Percentiles rank a stretch among this genome's conserved stretches.
phyloP scores from a whole-genome alignment of 2,797 vertebrate species.

The Syndactyla subalaris region DNA sequence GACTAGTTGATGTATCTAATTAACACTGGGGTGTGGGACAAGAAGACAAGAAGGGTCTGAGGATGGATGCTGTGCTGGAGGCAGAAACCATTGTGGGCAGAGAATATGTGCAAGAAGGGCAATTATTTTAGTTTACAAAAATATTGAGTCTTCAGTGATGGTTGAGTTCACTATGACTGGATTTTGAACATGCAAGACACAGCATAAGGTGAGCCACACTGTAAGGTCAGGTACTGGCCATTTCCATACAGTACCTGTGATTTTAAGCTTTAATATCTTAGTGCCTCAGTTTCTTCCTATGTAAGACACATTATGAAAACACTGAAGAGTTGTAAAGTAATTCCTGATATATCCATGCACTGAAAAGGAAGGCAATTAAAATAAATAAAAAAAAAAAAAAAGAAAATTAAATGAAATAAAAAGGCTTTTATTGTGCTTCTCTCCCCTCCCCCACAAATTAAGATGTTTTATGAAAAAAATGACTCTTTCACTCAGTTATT shows the following conservation, averaged over 20 bases:
- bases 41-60: not conserved
- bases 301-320: not conserved
- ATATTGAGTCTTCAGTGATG: not conserved
- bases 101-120: not conserved
- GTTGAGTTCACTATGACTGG: not conserved
- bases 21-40: not conserved
- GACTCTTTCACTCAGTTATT: not conserved
- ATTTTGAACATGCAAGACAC: not conserved
- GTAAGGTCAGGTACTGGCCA: not conserved
- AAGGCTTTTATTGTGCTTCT: rapidly evolving
- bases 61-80: not conserved
- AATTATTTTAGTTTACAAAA: not conserved
- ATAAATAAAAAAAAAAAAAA: not conserved
- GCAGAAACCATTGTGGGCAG: not conserved
- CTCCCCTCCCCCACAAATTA: rapidly evolving
- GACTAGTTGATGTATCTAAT: not conserved
- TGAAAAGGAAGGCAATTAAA: rapidly evolving
- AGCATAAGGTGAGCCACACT: rapidly evolving
- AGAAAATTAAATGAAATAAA: not conserved
- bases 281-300: not conserved
- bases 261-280: not conserved
- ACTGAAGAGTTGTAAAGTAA: not conserved
- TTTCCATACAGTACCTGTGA: not conserved
- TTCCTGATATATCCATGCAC: rapidly evolving
- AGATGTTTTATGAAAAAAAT: not conserved